Evolutionary conservation across 2,113 vertebrate species (phyloP), one percentile per base, ranked within the genome.

Genomic region (Gambusia affinis): DNA sequence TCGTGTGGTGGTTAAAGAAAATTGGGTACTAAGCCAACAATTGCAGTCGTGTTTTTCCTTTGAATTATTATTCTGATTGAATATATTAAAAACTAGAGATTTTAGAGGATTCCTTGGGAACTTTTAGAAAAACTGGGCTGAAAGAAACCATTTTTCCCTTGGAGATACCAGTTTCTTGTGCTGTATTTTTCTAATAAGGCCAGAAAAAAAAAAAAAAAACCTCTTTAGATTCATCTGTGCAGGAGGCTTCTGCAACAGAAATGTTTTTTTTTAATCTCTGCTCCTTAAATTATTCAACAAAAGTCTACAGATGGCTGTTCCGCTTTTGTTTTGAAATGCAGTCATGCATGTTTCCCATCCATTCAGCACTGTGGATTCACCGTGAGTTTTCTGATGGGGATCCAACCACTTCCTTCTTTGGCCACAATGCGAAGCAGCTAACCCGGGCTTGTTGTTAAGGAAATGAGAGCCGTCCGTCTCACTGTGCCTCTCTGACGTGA

Each of bases 251-350:
- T 10, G 64, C 28, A 17, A 14, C 37, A 65, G 35, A 67, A 78
- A 67, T 57, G 1, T 71, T 28, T 60, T 29, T 86, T 12, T 19
- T 27, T 79, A 80, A 81, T 54, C 37, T 76, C 51, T 79, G 12
- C 12, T 42, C 39, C 14, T 79, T 90, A 65, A 84, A 89, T 91
- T 62, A 92, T 92, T 92, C 79, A 90, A 85, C 67, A 76, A 39
- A 79, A 71, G 66, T 86, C 84, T 77, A 78, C 70, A 33, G 81
- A 84, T 66, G 70, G 83, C 81, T 83, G 72, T 72, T 66, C 14
- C 27, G 19, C 62, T 73, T 47, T 51, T 76, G 76, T 82, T 76
- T 78, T 78, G 67, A 73, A 68, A 51, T 76, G 74, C 70, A 54
- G 47, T 22, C 47, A 54, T 54, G 47, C 76, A 72, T 79, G 78